Base-by-base conservation (phyloP, 2,888 invertebrate species). In the Germaria angustata region DNA sequence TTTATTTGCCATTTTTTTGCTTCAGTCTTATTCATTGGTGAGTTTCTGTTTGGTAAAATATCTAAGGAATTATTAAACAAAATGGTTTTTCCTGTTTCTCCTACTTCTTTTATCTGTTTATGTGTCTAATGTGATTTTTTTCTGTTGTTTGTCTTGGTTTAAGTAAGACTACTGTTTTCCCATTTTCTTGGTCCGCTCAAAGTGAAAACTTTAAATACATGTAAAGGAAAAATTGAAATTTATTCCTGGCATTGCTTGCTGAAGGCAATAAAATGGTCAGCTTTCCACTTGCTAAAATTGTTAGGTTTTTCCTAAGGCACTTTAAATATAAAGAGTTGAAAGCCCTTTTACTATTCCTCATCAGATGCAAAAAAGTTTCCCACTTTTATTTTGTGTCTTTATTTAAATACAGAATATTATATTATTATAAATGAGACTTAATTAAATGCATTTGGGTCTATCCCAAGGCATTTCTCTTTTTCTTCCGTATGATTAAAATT, bases 171-270 rank as follows among this genome's bases (percentile, higher is more conserved):
- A 24, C 6, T 28, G 22, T 34, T 17, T 22, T 51, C 17, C 15
- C 11, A 11, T 13, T 51, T 28, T 20, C 9, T 17, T 22, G 20
- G 28, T 24, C 8, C 5, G 20, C 20, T 46, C 41, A 32, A 61
- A n/a, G 28, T 41, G 20, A 63, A 73, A 53, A 73, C 49, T 61
- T 39, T 24, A 72, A 28, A 39, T 22, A 53, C 24, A 63, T 55
- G 13, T 36, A 46, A 41, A 65, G 34, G 17, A 36, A 22, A 75
- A 57, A 75, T 75, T 44, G 24, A 65, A 65, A 55, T 41, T 73
- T 44, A 32, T 17, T 7, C 22, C 13, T 46, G 8, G 17, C 17
- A 34, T 75, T 53, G 7, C 32, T 51, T 28, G n/a, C n/a, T n/a
- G n/a, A 72, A 32, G 24, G 49, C 49, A 13, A 72, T 51, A 61